A percentile compares a stretch with the other conserved stretches of the same genome.
These are phyloP conservation scores for Nomada flava DNA, from an alignment of 2,888 invertebrate species.

Conservation along the genomic window DNA sequence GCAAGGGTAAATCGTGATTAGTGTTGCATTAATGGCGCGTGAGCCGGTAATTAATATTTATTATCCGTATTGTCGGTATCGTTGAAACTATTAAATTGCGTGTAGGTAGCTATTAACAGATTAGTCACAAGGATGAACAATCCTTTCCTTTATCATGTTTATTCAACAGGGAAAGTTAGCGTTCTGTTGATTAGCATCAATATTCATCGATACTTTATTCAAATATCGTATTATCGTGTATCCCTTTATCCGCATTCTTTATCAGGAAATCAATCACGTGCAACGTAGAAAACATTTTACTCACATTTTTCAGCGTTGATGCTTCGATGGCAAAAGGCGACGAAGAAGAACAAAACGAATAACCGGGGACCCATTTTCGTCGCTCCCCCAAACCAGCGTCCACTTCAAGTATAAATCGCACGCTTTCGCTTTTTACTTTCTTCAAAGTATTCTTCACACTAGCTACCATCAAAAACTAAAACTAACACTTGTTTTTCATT, in stretches of 20 bases:
- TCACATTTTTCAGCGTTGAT: constrained; percentile 54
- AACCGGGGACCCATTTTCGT: constrained; percentile 51
- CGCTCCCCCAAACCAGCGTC: background rate
- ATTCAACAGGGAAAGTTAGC: too few relatives aligned
- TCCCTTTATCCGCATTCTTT: background rate
- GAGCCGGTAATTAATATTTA: too few relatives aligned
- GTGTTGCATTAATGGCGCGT: background rate
- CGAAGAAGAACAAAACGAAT: constrained; percentile 16
- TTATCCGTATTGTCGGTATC: too few relatives aligned
- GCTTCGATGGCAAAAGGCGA: constrained; percentile 18
- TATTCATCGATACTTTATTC: background rate
- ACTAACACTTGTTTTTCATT: background rate
- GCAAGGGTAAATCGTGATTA: constrained; percentile 17
- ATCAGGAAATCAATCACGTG: background rate
- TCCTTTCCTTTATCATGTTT: too few relatives aligned
- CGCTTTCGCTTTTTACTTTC: background rate
- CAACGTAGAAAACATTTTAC: constrained; percentile 16
- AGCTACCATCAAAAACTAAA: background rate
- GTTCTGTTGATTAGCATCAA: too few relatives aligned
- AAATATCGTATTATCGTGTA: background rate
- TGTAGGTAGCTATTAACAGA: too few relatives aligned
- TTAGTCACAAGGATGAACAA: too few relatives aligned
- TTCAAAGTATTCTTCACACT: background rate
- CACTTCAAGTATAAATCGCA: background rate
- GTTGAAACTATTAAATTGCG: too few relatives aligned